Base-by-base conservation (phyloP, 2,888 invertebrate genomes). In the Polyommatus iphigenia region DNA sequence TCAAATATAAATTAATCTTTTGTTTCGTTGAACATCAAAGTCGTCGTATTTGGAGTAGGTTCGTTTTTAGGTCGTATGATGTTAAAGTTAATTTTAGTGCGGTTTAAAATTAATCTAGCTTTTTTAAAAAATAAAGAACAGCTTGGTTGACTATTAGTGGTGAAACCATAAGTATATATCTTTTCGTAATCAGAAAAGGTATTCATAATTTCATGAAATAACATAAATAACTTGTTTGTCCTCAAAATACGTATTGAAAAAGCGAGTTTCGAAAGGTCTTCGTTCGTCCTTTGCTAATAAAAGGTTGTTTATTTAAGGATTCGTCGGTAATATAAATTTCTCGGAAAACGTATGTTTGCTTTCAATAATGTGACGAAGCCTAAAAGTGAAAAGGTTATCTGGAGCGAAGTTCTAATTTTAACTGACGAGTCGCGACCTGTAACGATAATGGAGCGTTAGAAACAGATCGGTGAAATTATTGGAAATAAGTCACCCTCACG, bases 351-450 rank as follows among this genome's bases (percentile, higher is more conserved):
- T 29, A 18, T 29, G 29, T 29, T 24, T 75, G 50, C 50, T 50
- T 24, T 50, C 41, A 20, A 41, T 41, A 73, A 20, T 73, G 41
- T 73, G 15, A 67, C 41, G 73, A 46, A 73, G 46, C 73, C 73
- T 20, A 24, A 41, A 41, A 73, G 46, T 46, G 46, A 73, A 73
- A 73, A 73, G 29, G 41, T 73, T 73, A 73, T 73, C 32, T 20
- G 20, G 13, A 46, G 46, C 46, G 2, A 67, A 20, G 73, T 73
- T 24, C 24, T 41, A 20, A 72, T 41, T 73, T 41, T 46, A 46
- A 46, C 24, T 41, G 18, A 10, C 15, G 41, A 46, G n/a, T 46
- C 15, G 7, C 29, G 29, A 71, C 18, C 3, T 32, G 7, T 18
- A 46, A 41, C 46, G 15, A 13, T 59, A n/a, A 59, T 59, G 10